A percentile compares a stretch with the other conserved stretches of the same genome.
These are phyloP conservation scores for Germaria angustata DNA, from an alignment of 2,888 invertebrate genomes.

Conservation along the genomic window DNA sequence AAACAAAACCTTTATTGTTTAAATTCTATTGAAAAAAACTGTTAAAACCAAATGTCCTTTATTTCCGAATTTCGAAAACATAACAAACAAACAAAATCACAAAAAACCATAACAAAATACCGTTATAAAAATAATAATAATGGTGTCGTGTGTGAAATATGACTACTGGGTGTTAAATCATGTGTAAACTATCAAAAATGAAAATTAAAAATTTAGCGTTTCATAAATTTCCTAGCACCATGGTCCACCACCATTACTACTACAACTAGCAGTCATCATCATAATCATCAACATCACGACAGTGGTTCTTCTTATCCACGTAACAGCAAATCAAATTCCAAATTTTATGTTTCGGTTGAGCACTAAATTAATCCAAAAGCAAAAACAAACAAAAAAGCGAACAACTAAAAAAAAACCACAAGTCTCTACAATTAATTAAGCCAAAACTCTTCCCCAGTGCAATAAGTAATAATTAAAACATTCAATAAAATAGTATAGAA, in stretches of 20 bases:
- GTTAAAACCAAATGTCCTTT: slow-evolving; percentile 38
- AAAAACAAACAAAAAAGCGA: slow-evolving; percentile 5
- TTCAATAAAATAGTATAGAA: neutral
- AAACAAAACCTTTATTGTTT: slow-evolving; percentile 61
- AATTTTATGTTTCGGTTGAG: slow-evolving; percentile 79
- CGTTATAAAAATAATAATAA: slow-evolving; percentile 30
- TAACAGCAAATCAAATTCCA: slow-evolving; percentile 79
- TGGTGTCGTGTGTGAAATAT: slow-evolving; percentile 60
- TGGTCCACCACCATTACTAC: slow-evolving; percentile 72
- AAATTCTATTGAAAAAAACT: slow-evolving; percentile 42
- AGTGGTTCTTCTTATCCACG: slow-evolving; percentile 76
- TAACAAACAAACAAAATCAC: slow-evolving; percentile 31
- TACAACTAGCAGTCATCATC: slow-evolving; percentile 53
- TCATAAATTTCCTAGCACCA: slow-evolving; percentile 78
- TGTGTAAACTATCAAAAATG: slow-evolving; percentile 41
- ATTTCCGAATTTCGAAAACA: slow-evolving; percentile 40
- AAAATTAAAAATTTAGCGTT: slow-evolving; percentile 71
- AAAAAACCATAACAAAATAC: slow-evolving; percentile 52
- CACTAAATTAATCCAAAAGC: slow-evolving; percentile 68
- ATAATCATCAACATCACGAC: slow-evolving; percentile 70
- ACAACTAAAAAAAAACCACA: slow-evolving; percentile 32
- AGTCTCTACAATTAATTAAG: slow-evolving; percentile 28
- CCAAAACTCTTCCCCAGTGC: slow-evolving; percentile 59
- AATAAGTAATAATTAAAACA: slow-evolving; percentile 43
- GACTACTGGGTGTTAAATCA: slow-evolving; percentile 28